Conservation (phyloP, 2,888 invertebrate species). For the Alloscopus bannaensis region DNA sequence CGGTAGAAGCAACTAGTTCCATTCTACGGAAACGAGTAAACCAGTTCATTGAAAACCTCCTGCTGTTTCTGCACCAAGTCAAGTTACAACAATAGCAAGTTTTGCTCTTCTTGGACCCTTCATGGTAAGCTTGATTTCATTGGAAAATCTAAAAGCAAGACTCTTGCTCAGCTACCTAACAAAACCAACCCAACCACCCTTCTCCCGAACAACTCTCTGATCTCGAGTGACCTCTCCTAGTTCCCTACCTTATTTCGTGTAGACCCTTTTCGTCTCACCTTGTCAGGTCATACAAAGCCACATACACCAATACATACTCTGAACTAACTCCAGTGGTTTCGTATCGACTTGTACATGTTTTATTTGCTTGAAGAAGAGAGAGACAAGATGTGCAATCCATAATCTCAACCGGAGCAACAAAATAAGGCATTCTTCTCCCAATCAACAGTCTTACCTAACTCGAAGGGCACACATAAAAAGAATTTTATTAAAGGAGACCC, state of each 20-base stretch:
- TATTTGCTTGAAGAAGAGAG: slow-evolving; percentile 58
- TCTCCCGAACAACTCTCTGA: background rate
- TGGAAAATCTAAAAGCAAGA: slow-evolving; percentile 11
- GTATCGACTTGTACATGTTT: slow-evolving; percentile 58
- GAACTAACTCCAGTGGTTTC: slow-evolving; percentile 38
- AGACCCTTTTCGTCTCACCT: slow-evolving; percentile 40
- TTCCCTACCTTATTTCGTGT: slow-evolving; percentile 12
- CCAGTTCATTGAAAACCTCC: slow-evolving; percentile 67
- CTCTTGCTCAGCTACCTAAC: background rate
- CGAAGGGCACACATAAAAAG: slow-evolving; percentile 32
- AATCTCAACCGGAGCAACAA: slow-evolving; percentile 55
- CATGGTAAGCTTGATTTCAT: slow-evolving; percentile 9
- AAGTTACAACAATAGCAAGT: slow-evolving; percentile 26
- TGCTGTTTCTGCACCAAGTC: slow-evolving; percentile 56
- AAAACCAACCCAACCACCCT: background rate
- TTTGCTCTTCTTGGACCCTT: slow-evolving; percentile 51
- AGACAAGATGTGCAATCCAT: slow-evolving; percentile 50
- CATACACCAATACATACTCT: background rate
- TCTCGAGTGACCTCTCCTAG: slow-evolving; percentile 49
- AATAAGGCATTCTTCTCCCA: slow-evolving; percentile 6
- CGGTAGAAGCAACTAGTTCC: background rate
- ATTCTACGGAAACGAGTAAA: slow-evolving; percentile 31
- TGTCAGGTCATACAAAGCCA: slow-evolving; percentile 34
- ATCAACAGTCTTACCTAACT: slow-evolving; percentile 17
- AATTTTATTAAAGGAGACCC: slow-evolving; percentile 14